Evolutionary conservation across 2,888 invertebrate species (phyloP).

Genomic region (Sepioteuthis lessoniana): DNA sequence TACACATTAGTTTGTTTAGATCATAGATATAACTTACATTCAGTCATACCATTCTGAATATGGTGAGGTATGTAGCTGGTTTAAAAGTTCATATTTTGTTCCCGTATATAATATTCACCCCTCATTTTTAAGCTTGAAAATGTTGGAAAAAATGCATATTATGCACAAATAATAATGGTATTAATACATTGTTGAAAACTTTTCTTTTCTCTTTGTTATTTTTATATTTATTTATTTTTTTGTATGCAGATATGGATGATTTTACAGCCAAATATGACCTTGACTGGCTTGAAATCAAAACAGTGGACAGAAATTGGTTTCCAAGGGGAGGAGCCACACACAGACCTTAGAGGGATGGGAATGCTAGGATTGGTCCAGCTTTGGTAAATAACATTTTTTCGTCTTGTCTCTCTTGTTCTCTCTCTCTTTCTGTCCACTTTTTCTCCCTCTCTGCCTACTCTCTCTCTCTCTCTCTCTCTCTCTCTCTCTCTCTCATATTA

Average conservation of each 20-base stretch:
- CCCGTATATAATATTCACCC: too few species aligned
- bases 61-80: too few species aligned
- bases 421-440: neutral
- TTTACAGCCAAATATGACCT: constrained; percentile 83
- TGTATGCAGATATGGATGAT: constrained; percentile 83
- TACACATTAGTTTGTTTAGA: too few species aligned
- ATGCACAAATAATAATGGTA: too few species aligned
- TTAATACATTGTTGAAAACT: too few species aligned
- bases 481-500: too few species aligned
- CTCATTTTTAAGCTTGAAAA: too few species aligned
- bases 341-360: constrained; percentile 99
- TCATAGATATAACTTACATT: too few species aligned
- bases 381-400: constrained; percentile 77
- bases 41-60: too few species aligned
- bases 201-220: too few species aligned
- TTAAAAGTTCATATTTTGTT: too few species aligned
- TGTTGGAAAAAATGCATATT: too few species aligned
- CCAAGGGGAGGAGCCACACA: constrained; percentile 98
- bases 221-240: neutral
- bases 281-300: constrained; percentile 86
- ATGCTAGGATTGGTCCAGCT: constrained; percentile 93
- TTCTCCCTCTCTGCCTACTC: neutral
- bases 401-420: neutral
- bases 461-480: neutral
- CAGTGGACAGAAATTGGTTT: constrained; percentile 98